Conservation (phyloP, 2,113 vertebrate genomes). For the Melanostigma gelatinosum region DNA sequence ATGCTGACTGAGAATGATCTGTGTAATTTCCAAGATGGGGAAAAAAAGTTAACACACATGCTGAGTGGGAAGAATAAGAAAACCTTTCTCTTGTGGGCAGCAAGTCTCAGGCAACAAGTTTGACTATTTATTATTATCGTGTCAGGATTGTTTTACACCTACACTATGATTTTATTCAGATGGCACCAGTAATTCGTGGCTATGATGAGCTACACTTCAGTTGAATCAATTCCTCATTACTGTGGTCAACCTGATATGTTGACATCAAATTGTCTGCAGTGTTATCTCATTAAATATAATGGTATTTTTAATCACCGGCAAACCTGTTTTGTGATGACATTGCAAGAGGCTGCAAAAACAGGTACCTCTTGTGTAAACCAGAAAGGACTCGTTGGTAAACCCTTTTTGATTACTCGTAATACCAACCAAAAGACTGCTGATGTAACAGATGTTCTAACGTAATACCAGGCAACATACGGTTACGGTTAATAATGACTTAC, state of each 20-base stretch:
- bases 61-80: constrained; percentile 58
- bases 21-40: constrained; percentile 18
- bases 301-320: not conserved
- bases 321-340: constrained; percentile 1
- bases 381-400: not conserved
- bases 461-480: not conserved
- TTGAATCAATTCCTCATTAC: constrained; percentile 5
- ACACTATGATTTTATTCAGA: constrained; percentile 35
- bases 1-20: not conserved
- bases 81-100: constrained; percentile 48
- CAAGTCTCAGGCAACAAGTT: constrained; percentile 18
- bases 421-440: not conserved
- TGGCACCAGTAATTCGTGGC: constrained; percentile 9
- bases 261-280: not conserved
- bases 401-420: not conserved
- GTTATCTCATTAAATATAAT: not conserved
- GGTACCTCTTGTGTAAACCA: not conserved
- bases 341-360: not conserved
- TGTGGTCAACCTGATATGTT: constrained; percentile 15
- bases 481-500: not conserved
- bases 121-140: constrained; percentile 48
- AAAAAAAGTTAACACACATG: constrained; percentile 49
- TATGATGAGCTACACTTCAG: constrained; percentile 15
- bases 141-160: constrained; percentile 42
- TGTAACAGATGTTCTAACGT: not conserved